Base-by-base conservation (phyloP, 2,888 invertebrate genomes). In the Drosophila longiperda region DNA sequence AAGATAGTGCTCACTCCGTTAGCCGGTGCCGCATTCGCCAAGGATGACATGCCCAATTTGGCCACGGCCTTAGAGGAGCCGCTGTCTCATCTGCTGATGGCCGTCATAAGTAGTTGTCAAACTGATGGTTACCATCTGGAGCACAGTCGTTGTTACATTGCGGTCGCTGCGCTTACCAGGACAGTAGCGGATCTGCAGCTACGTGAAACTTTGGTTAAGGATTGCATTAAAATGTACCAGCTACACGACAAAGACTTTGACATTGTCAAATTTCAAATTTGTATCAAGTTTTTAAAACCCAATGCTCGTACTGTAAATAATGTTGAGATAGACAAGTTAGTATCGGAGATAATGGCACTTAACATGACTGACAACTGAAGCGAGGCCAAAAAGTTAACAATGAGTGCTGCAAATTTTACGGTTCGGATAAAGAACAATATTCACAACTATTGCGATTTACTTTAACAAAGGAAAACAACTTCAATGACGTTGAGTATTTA, bases 81-180 rank as follows among this genome's bases (percentile, higher is more conserved):
- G 1, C 54, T 87, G 7, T 23, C 66, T 23, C 29, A 78, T 6
- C 38, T 85, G 29, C 7, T 86, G 11, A 68, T 74, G 58, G 72
- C 86, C 7, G 45, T 86, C 12, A 78, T 87, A 36, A 75, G 86
- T 33, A 86, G 85, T 40, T 87, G 90, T 66, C 90, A 89, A 57
- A 75, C 88, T 9, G 80, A 85, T 62, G 90, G 85, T 1, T 78
- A 73, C 57, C 67, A 73, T 26, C 58, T 86, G 63, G 59, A 70
- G 61, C 74, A 85, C 38, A 89, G 85, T 63, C 75, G 78, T 34
- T 89, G 86, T 32, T 73, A 76, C 34, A 76, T 86, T 20, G 88
- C 90, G 0, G 23, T 88, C 5, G 67, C 67, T 0, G 86, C 86
- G 1, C 61, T 88, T 2, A 58, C 36, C 20, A 75, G 69, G 26